These are phyloP conservation scores for Peucedramus taeniatus DNA, from an alignment of 2,113 vertebrate genomes.

Conservation along the genomic window DNA sequence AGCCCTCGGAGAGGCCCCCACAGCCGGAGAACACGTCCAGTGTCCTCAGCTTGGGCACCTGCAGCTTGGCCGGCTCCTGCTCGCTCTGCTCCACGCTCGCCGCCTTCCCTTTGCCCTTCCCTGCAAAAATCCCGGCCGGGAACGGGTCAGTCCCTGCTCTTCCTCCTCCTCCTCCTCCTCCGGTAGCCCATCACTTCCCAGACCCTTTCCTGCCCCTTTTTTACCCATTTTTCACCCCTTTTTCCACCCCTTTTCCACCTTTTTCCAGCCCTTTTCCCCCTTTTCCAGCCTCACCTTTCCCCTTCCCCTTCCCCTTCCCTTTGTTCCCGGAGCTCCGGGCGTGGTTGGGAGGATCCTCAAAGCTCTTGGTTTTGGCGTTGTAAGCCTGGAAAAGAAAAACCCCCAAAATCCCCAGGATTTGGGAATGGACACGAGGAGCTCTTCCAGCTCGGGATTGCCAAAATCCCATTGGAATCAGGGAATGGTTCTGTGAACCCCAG, in stretches of 20 bases:
- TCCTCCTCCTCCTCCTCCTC: neutral
- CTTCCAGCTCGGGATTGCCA: neutral
- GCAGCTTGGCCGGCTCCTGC: conserved; percentile 48
- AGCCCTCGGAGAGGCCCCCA: conserved; percentile 92
- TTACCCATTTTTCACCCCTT: accelerated
- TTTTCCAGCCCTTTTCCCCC: neutral
- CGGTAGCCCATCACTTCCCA: too few relatives aligned
- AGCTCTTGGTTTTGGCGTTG: conserved; percentile 87
- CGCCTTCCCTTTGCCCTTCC: conserved; percentile 83
- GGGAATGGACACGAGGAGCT: neutral
- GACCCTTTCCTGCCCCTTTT: neutral
- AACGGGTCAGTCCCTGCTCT: too few relatives aligned
- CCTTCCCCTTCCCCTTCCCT: conserved; percentile 95
- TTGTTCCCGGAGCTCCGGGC: conserved; percentile 85
- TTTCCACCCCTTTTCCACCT: too few relatives aligned
- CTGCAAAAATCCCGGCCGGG: conserved; percentile 24
- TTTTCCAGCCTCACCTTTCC: conserved; percentile 80
- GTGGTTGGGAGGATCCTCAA: conserved; percentile 94
- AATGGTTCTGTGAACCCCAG: neutral
- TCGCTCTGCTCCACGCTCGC: conserved; percentile 69
- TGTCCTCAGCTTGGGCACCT: conserved; percentile 81
- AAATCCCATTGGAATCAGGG: neutral
- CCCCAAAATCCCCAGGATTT: too few relatives aligned
- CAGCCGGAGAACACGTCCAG: conserved; percentile 96
- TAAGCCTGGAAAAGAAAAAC: conserved; percentile 79